Evolutionary conservation across 1,140 invertebrate genomes (phyloP).

Genomic region (Drosophila parvula): DNA sequence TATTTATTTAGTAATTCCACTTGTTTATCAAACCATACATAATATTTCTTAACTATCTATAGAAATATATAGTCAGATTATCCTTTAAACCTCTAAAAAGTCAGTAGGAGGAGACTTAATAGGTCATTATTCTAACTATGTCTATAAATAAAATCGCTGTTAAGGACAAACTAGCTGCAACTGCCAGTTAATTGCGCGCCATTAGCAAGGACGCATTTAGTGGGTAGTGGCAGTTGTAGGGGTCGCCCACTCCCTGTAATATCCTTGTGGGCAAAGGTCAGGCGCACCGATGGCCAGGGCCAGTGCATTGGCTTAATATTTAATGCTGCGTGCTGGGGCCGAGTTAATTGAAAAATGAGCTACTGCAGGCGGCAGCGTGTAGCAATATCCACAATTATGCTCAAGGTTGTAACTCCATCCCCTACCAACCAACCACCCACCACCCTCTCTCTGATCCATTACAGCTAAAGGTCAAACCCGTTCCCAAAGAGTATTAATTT

Average conservation of each 20-base stretch:
- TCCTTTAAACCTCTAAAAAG: background rate
- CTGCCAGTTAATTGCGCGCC: slow-evolving; percentile 56
- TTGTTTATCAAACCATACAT: background rate
- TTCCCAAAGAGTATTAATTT: slow-evolving; percentile 43
- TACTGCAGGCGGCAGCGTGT: background rate
- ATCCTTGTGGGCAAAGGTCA: slow-evolving; percentile 70
- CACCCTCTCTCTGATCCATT: slow-evolving; percentile 8
- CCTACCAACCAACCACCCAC: background rate
- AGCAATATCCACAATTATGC: slow-evolving; percentile 11
- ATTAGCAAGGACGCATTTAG: slow-evolving; percentile 58
- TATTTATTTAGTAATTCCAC: background rate
- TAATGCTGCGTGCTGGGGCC: slow-evolving; percentile 43
- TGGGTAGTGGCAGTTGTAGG: background rate
- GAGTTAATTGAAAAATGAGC: slow-evolving; percentile 50
- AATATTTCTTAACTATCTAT: background rate
- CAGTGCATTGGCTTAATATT: slow-evolving; percentile 64
- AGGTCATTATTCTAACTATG: slow-evolving; percentile 2
- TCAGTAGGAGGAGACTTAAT: background rate
- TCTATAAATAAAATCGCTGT: slow-evolving; percentile 7
- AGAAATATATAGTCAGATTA: background rate
- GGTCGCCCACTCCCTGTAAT: slow-evolving; percentile 10
- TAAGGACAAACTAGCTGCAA: slow-evolving; percentile 27
- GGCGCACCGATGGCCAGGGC: slow-evolving; percentile 18
- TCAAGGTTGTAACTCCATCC: slow-evolving; percentile 17
- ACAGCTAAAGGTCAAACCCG: slow-evolving; percentile 57